Evolutionary conservation across 2,113 vertebrate genomes (phyloP), one percentile per base, ranked within the genome.

Genomic region (Choloepus hoffmanni): DNA sequence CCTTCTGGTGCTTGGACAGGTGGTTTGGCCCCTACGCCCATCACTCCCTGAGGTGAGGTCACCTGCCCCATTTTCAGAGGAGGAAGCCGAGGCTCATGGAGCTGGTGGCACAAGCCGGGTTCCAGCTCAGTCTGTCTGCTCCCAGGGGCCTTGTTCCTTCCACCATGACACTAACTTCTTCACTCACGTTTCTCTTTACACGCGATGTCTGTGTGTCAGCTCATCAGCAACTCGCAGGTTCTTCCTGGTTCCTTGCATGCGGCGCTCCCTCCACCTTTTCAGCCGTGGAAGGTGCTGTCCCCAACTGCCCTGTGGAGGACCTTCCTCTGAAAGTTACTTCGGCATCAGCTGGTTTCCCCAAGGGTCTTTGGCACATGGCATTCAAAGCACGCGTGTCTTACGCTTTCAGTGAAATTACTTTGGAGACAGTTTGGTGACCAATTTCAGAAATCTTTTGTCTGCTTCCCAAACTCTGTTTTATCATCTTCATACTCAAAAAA

Each of bases 161-260:
- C 36, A 1, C 62, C 4, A 0, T 4, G 11, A n/a, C 18, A 13
- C 13, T 55, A 2, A 30, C 5, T 4, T 13, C 63, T 12, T 21
- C 11, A 19, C 60, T 79, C 6, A 36, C 2, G 0, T 36, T 30
- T 82, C 26, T 48, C 33, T 82, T 45, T 13, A 60, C 14, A 14
- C 2, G 2, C 11, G 48, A 45, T 9, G 0, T 48, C 15, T 40
- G 7, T 1, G 9, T 53, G 8, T 53, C 50, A 53, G 18, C 43
- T 15, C 7, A 9, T 43, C 63, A 1, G 21, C 36, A 50, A 14
- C 11, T 33, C 10, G 10, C 28, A 23, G 18, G 0, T 16, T 43
- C 88, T 30, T 79, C n/a, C 30, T 13, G 14, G 74, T 13, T 62
- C 50, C 43, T 16, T 12, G 68, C 43, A 30, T 14, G 8, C 1